Evolutionary conservation across 2,113 vertebrate species (phyloP).

Genomic region (Carlito syrichta): DNA sequence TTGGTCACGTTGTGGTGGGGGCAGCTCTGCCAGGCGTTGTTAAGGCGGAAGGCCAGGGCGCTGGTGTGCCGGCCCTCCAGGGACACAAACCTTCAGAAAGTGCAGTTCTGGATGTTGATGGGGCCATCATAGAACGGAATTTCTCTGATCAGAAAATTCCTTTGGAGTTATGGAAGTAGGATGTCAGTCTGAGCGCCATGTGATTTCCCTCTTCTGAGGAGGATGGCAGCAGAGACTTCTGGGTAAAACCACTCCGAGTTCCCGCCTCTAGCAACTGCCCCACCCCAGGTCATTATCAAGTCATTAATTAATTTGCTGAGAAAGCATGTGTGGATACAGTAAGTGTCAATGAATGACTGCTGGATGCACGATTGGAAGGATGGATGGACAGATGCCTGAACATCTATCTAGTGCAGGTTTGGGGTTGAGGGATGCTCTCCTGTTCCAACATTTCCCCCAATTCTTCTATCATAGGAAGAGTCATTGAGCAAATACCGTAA

Average conservation of each 20-base stretch:
- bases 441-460: not conserved
- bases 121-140: slow-evolving; percentile 97
- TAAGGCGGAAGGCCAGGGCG: slow-evolving; percentile 96
- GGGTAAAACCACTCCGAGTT: not conserved
- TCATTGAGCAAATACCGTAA: not conserved
- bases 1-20: slow-evolving; percentile 93
- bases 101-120: slow-evolving; percentile 95
- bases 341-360: not conserved
- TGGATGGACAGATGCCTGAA: not conserved
- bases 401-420: not conserved
- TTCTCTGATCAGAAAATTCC: slow-evolving; percentile 94
- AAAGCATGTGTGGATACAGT: fast-evolving
- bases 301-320: not conserved
- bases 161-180: too few relatives aligned
- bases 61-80: slow-evolving; percentile 95
- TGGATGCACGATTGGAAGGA: not conserved
- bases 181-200: too few relatives aligned
- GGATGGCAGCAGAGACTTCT: not conserved
- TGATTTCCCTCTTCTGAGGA: not conserved
- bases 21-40: slow-evolving; percentile 99
- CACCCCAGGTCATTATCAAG: not conserved
- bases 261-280: too few relatives aligned
- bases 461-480: not conserved
- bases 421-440: not conserved
- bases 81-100: slow-evolving; percentile 93